Conservation (phyloP, 2,888 invertebrate species). For the Aphrophora alni region DNA sequence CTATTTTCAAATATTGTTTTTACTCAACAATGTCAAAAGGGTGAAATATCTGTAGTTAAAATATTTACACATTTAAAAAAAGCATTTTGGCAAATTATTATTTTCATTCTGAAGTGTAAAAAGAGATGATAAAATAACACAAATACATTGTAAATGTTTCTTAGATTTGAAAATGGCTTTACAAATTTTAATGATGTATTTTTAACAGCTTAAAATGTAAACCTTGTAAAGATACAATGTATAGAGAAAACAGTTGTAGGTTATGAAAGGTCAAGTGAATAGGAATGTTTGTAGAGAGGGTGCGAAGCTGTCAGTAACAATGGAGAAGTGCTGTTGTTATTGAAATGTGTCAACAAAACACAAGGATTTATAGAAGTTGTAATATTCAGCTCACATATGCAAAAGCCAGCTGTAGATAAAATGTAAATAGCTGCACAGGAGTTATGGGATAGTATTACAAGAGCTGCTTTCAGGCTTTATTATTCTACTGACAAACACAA, state of each 20-base stretch:
- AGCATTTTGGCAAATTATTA: too few relatives aligned
- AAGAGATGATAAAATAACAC: too few relatives aligned
- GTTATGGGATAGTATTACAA: not conserved
- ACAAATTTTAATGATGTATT: too few relatives aligned
- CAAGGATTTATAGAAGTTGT: not conserved
- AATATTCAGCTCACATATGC: not conserved
- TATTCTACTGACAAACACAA: not conserved
- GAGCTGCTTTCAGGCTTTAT: not conserved
- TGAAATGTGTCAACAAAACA: not conserved
- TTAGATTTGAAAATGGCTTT: too few relatives aligned
- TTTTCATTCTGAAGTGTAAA: too few relatives aligned
- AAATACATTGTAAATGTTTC: too few relatives aligned
- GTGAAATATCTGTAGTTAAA: too few relatives aligned
- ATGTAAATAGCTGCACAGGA: not conserved
- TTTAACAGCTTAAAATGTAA: too few relatives aligned
- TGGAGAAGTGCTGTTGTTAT: not conserved
- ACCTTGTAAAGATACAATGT: too few relatives aligned
- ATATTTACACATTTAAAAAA: too few relatives aligned
- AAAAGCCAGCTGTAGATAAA: not conserved
- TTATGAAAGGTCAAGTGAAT: not conserved
- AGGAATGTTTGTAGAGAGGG: not conserved
- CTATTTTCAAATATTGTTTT: too few relatives aligned
- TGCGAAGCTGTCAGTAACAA: not conserved
- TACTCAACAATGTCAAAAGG: too few relatives aligned
- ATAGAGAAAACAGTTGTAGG: not conserved